phyloP scores from a whole-genome alignment of 2,888 invertebrate genomes.

The Taenaris catops region DNA sequence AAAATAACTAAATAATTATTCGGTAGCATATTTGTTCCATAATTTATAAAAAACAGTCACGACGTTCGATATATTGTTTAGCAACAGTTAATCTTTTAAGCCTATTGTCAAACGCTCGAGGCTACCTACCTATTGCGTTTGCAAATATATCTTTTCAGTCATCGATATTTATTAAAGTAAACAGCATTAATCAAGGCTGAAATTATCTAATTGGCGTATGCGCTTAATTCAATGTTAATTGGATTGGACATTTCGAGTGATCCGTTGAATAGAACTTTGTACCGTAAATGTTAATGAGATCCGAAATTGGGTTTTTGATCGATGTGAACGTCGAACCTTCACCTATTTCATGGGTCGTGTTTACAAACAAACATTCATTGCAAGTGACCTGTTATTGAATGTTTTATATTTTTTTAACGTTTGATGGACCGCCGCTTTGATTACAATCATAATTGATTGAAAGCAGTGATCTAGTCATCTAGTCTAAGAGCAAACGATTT shows the following conservation, averaged over 20 bases:
- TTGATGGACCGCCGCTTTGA: not conserved
- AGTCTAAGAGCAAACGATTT: not conserved
- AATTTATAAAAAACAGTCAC: no score
- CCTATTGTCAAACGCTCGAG: slow-evolving; percentile 2
- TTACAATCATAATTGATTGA: slow-evolving; percentile 1
- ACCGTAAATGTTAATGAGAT: slow-evolving; percentile 32
- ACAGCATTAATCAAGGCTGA: slow-evolving; percentile 36
- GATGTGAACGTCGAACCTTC: slow-evolving; percentile 34
- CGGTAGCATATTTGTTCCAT: no score
- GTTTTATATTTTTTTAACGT: not conserved
- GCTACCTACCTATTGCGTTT: not conserved
- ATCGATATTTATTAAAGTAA: slow-evolving; percentile 31
- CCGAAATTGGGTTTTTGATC: slow-evolving; percentile 29
- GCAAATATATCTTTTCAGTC: slow-evolving; percentile 4
- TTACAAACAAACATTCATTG: slow-evolving; percentile 2
- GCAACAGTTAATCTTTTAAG: slow-evolving; percentile 5
- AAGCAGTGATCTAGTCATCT: not conserved
- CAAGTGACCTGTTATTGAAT: slow-evolving; percentile 6
- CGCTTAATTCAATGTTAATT: slow-evolving; percentile 32
- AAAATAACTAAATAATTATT: no score
- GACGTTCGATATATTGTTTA: no score
- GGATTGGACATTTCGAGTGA: slow-evolving; percentile 27
- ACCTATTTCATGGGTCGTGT: slow-evolving; percentile 24
- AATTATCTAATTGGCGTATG: slow-evolving; percentile 31
- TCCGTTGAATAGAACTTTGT: slow-evolving; percentile 9